These are phyloP conservation scores for Pagrus major DNA, from an alignment of 2,113 vertebrate species.

Conservation along the genomic window DNA sequence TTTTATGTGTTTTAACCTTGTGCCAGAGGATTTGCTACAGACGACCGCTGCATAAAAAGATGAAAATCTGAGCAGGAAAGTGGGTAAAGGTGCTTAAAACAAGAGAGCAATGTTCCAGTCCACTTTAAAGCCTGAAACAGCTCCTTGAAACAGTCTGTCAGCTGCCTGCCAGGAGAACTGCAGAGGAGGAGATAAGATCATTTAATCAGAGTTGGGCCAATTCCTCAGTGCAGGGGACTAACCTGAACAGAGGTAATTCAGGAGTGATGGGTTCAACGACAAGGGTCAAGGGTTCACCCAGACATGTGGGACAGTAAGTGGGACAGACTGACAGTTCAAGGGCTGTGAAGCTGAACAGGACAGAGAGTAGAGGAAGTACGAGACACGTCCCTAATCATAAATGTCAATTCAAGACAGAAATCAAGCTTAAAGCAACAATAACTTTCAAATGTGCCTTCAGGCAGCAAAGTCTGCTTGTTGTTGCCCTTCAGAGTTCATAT, in stretches of 20 bases:
- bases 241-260: conserved; percentile 15
- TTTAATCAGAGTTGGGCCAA: conserved; percentile 6
- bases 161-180: neutral
- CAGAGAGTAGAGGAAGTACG: neutral
- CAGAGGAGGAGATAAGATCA: conserved; percentile 31
- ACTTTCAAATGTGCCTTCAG: neutral
- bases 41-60: neutral
- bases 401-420: neutral
- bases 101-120: neutral
- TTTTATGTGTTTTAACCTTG: neutral
- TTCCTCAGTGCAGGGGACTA: conserved; percentile 31
- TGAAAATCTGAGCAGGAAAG: neutral
- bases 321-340: conserved; percentile 31
- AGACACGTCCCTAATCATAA: neutral
- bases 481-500: neutral
- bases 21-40: neutral
- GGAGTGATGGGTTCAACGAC: conserved; percentile 18
- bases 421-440: neutral
- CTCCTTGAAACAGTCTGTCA: conserved; percentile 5
- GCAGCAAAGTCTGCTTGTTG: neutral
- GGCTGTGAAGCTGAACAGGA: neutral
- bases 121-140: conserved; percentile 10
- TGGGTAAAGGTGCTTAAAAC: conserved; percentile 1
- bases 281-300: conserved; percentile 3
- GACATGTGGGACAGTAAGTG: neutral